Base-by-base conservation (phyloP, 2,113 vertebrate genomes). In the Stigmatopora argus region DNA sequence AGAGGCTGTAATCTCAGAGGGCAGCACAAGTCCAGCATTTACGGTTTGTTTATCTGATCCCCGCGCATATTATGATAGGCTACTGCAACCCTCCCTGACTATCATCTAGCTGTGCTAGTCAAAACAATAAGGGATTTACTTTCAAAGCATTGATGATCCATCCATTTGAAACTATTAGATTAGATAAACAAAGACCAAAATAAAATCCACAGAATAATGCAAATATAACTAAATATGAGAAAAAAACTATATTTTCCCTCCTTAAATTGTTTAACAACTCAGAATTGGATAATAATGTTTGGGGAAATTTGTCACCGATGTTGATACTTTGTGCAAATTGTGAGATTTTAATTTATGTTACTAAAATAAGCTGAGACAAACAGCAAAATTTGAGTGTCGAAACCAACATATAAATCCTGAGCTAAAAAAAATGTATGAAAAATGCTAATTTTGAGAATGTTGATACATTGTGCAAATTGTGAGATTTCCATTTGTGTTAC, bases 11-110 rank as follows among this genome's bases (percentile, higher is more conserved):
- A 84, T 85, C 86, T 82, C 45, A 17, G 53, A 73, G 80, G 78
- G 80, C 71, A 63, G 85, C 77, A 67, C 73, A 77, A 79, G 72
- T 80, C 59, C 45, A 47, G 80, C 78, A 72, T 88, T 87, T 85
- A 86, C 70, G 77, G 80, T 88, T 87, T 85, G 86, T 84, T 88
- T 88, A 82, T 85, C 79, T 66, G 73, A 77, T 69, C 55, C 11
- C 71, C 85, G 82, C 14, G 15, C 46, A 48, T 12, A 17, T 17
- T 48, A 48, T 23, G 23, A n/a, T 12, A n/a, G n/a, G 10, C 51
- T 19, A 52, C 19, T 11, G 4, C 4, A 23, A 31, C 81, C 69
- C 65, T 56, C 23, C 7, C 23, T 14, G 14, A 56, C 58, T 86
- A 87, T 86, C 71, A 83, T 78, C 70, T 51, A 6, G 68, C 72